Percentiles rank a stretch among this genome's conserved stretches.
Evolutionary conservation across 2,888 invertebrate genomes (phyloP).

Genomic region (Caenorhabditis wallacei): DNA sequence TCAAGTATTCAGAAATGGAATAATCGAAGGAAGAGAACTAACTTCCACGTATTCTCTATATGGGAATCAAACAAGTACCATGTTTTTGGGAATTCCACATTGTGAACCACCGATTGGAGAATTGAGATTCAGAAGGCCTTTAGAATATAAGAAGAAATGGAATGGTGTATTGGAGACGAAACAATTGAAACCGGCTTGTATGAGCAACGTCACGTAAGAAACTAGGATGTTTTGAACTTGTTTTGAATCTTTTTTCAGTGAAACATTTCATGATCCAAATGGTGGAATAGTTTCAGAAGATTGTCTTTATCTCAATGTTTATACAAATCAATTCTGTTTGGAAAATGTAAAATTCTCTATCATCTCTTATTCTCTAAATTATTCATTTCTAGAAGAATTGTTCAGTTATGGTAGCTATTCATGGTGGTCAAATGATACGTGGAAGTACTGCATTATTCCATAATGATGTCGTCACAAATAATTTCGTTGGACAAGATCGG

Average conservation of each 20-base stretch:
- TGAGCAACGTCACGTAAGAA: no score
- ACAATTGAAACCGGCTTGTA: conserved; percentile 57
- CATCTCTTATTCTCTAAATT: not conserved
- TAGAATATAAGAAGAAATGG: conserved; percentile 34
- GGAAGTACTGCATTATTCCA: conserved; percentile 47
- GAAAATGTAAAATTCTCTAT: conserved; percentile 19
- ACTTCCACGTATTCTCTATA: conserved; percentile 36
- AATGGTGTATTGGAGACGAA: conserved; percentile 53
- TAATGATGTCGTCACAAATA: conserved; percentile 57
- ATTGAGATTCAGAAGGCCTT: conserved; percentile 39
- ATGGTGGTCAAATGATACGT: conserved; percentile 60
- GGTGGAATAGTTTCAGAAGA: conserved; percentile 58
- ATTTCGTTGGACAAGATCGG: conserved; percentile 36
- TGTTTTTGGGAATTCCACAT: conserved; percentile 62
- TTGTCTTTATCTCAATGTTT: conserved; percentile 61
- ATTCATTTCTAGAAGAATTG: conserved; percentile 55
- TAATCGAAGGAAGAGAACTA: conserved; percentile 26
- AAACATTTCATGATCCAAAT: conserved; percentile 36
- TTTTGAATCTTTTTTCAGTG: conserved; percentile 37
- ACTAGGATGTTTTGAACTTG: no score
- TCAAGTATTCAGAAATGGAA: no score
- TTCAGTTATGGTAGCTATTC: conserved; percentile 63
- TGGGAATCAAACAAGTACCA: conserved; percentile 52
- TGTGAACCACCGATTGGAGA: conserved; percentile 48
- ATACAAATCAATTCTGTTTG: conserved; percentile 42